phyloP scores from a whole-genome alignment of 2,888 invertebrate species.

The Platerodrilus igneus region DNA sequence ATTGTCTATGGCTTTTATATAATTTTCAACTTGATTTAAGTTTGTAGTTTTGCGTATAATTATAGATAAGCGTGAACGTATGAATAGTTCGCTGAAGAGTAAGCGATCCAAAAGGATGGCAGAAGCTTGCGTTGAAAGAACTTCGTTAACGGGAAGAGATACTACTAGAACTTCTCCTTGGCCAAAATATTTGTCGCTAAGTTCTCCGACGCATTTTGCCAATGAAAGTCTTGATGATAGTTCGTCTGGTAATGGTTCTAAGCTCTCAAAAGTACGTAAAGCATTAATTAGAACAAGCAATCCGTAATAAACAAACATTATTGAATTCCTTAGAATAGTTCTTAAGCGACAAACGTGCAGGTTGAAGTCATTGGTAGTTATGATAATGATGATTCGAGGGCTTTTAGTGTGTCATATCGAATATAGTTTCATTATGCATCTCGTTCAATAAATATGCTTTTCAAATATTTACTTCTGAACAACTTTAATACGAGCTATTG shows the following conservation, averaged over 20 bases:
- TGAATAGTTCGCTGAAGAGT: constrained; percentile 25
- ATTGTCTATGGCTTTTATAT: constrained; percentile 16
- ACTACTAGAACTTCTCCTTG: constrained; percentile 17
- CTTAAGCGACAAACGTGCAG: too few relatives aligned
- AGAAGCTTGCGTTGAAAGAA: not conserved
- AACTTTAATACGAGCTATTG: too few relatives aligned
- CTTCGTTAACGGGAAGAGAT: constrained; percentile 14
- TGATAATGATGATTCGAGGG: too few relatives aligned
- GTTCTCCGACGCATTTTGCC: constrained; percentile 21
- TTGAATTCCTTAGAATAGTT: too few relatives aligned
- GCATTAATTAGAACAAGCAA: too few relatives aligned
- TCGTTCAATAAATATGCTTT: too few relatives aligned
- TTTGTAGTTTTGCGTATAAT: constrained; percentile 23
- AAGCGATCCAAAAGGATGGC: constrained; percentile 22
- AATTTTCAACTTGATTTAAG: not conserved
- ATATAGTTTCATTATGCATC: too few relatives aligned
- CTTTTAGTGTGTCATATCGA: too few relatives aligned
- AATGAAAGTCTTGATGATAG: constrained; percentile 18
- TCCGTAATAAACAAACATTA: too few relatives aligned
- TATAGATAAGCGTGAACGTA: constrained; percentile 20
- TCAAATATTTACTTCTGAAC: too few relatives aligned
- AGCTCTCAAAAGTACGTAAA: too few relatives aligned
- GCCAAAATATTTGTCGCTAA: constrained; percentile 13
- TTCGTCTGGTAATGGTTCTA: constrained; percentile 22
- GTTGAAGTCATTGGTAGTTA: too few relatives aligned